Conservation (phyloP, 1,140 invertebrate genomes). For the Vanessa tameamea region DNA sequence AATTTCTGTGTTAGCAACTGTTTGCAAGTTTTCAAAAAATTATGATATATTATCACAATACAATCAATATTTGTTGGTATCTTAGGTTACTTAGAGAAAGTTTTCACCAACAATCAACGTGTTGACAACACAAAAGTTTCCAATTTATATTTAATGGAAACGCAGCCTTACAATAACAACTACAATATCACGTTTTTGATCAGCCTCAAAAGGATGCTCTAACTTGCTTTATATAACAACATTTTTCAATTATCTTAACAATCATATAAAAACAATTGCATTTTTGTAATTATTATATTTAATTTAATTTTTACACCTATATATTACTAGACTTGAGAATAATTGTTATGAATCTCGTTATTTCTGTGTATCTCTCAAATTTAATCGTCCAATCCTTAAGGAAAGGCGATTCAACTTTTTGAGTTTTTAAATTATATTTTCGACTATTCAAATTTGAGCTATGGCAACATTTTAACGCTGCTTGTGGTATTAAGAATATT, state of each 20-base stretch:
- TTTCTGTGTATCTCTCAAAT: not conserved
- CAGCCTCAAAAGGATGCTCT: constrained; percentile 23
- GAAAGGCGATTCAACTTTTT: too few relatives aligned
- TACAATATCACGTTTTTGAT: constrained; percentile 31
- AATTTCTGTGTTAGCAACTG: too few relatives aligned
- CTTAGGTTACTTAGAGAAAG: too few relatives aligned
- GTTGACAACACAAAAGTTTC: too few relatives aligned
- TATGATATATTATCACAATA: too few relatives aligned
- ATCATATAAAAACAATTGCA: constrained; percentile 10
- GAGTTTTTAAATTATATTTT: not conserved
- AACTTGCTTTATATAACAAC: not conserved
- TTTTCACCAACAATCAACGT: too few relatives aligned
- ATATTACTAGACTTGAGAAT: constrained; percentile 1
- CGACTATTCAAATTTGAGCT: not conserved
- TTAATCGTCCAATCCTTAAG: not conserved
- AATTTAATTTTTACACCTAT: not conserved
- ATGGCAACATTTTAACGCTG: not conserved
- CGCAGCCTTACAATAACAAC: constrained; percentile 23
- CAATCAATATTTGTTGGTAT: too few relatives aligned
- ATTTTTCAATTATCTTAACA: constrained; percentile 5
- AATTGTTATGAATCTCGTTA: not conserved
- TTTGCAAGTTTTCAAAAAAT: too few relatives aligned
- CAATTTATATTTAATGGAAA: too few relatives aligned
- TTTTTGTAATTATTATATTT: not conserved
- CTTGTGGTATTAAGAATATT: not conserved